Conservation (phyloP, 1,140 invertebrate genomes). For the Dufourea novaeangliae region DNA sequence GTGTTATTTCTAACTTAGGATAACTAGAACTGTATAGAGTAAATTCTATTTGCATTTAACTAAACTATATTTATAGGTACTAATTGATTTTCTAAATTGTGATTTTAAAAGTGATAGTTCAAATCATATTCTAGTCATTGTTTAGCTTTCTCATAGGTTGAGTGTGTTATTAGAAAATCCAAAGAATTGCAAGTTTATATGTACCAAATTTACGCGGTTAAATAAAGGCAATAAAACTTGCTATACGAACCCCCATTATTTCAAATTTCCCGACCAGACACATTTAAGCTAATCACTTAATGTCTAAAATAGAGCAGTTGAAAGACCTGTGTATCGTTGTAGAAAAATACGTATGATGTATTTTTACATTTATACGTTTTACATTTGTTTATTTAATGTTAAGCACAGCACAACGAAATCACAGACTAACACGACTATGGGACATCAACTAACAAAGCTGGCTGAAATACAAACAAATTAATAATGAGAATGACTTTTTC, state of each 20-base stretch:
- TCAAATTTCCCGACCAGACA: conserved; percentile 9
- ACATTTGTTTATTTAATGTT: background rate
- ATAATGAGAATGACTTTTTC: conserved; percentile 25
- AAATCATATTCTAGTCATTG: background rate
- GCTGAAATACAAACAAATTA: background rate
- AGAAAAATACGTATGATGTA: too few species aligned
- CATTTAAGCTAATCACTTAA: background rate
- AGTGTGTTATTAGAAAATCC: background rate
- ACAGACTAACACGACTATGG: background rate
- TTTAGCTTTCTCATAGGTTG: background rate
- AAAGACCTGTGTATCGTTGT: background rate
- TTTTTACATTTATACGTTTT: background rate
- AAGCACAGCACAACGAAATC: background rate
- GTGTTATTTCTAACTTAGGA: background rate
- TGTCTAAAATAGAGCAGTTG: background rate
- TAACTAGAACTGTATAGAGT: background rate
- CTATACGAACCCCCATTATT: background rate
- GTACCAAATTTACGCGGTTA: background rate
- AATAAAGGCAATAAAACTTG: conserved; percentile 28
- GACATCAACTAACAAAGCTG: background rate
- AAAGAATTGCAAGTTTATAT: background rate
- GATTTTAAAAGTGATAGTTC: background rate
- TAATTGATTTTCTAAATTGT: background rate
- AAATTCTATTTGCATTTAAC: background rate
- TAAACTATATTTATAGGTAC: background rate